Percentiles rank a stretch among this genome's conserved stretches.
Conservation (phyloP, 2,113 vertebrate species). For the Bambusicola thoracicus region DNA sequence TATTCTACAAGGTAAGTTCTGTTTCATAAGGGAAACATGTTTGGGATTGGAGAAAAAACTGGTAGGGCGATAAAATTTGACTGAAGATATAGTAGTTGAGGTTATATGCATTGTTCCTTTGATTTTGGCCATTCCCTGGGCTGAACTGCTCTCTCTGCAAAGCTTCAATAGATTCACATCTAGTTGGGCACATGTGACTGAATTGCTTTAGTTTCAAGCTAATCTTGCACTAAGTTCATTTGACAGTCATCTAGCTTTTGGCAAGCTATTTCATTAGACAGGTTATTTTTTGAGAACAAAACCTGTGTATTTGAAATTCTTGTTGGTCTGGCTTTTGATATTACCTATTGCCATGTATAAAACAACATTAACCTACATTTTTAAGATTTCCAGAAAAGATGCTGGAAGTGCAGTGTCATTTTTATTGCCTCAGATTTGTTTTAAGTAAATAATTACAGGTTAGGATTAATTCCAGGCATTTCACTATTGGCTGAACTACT, state of each 20-base stretch:
- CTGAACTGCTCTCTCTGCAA: background rate
- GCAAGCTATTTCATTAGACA: background rate
- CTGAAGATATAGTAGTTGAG: background rate
- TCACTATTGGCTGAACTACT: background rate
- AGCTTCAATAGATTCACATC: background rate
- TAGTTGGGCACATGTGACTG: background rate
- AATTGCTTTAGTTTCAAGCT: background rate
- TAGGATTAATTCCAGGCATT: background rate
- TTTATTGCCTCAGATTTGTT: background rate
- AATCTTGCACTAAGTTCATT: background rate
- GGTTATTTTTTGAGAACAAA: background rate
- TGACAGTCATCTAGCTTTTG: background rate
- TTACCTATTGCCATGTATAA: background rate
- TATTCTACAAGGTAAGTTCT: slow-evolving; percentile 82
- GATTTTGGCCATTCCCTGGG: background rate
- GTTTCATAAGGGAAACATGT: background rate
- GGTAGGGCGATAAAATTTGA: background rate
- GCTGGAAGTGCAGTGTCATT: background rate
- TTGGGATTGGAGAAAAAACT: background rate
- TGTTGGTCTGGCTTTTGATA: background rate
- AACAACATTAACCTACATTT: background rate
- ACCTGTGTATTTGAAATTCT: background rate
- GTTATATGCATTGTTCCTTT: background rate
- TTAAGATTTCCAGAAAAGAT: background rate
- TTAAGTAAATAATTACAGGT: background rate